Evolutionary conservation across 2,113 vertebrate species (phyloP).

Genomic region (Tachysurus fulvidraco): DNA sequence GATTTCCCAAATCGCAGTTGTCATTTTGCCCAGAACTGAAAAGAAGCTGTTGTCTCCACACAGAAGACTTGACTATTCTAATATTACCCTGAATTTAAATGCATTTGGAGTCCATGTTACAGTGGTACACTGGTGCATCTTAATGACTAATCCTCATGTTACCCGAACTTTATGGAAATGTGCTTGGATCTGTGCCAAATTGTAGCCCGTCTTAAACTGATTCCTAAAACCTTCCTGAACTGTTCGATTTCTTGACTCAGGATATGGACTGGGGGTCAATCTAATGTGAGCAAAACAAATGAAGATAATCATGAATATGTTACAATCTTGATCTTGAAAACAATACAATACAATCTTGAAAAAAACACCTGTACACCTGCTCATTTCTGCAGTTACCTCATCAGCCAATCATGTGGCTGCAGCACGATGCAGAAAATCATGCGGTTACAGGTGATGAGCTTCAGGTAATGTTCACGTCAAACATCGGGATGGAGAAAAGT

Average conservation of each 20-base stretch:
- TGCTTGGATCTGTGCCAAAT: background rate
- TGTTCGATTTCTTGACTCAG: too few species aligned
- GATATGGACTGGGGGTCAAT: too few species aligned
- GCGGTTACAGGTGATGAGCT: background rate
- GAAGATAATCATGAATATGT: too few species aligned
- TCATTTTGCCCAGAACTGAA: conserved; percentile 18
- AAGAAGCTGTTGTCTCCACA: conserved; percentile 42
- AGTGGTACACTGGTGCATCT: conserved; percentile 12
- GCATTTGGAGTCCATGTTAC: conserved; percentile 24
- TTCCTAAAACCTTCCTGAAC: too few species aligned
- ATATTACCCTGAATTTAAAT: conserved; percentile 45
- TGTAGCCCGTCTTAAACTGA: background rate
- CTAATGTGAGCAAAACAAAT: too few species aligned
- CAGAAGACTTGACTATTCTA: conserved; percentile 45
- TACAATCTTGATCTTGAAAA: too few species aligned
- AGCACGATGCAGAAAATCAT: background rate
- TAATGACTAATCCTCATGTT: background rate
- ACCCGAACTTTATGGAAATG: background rate
- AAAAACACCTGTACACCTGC: too few species aligned
- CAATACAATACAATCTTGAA: too few species aligned
- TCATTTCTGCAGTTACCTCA: too few species aligned
- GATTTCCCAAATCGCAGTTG: conserved; percentile 22
- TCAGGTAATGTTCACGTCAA: background rate
- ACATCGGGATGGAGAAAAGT: background rate
- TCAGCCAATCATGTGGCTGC: too few species aligned